Evolutionary conservation across 1,140 invertebrate species (phyloP).

Genomic region (Pantala flavescens): DNA sequence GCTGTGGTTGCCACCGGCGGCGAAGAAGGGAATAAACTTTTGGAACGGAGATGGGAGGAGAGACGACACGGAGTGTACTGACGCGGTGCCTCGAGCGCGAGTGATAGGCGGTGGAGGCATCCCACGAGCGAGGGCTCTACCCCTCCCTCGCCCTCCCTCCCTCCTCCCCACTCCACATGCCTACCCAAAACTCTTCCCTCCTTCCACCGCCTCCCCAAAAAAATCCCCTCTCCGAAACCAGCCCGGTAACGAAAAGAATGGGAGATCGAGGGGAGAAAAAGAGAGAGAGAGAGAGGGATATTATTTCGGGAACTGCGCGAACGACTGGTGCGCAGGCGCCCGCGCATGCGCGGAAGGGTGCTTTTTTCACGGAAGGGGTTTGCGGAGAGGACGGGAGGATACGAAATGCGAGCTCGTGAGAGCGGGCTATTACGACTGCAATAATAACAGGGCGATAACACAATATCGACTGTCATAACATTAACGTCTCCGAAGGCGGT

Average conservation of each 20-base stretch:
- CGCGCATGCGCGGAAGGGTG: not conserved
- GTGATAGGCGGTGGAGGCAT: not conserved
- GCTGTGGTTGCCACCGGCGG: too few species aligned
- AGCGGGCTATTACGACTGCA: not conserved
- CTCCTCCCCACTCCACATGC: too few species aligned
- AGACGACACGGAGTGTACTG: not conserved
- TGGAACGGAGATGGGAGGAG: not conserved
- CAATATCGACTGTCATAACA: slow-evolving; percentile 9
- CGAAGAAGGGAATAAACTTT: too few species aligned
- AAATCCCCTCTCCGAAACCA: not conserved
- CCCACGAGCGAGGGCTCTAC: not conserved
- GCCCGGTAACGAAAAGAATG: not conserved
- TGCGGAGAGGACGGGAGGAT: not conserved
- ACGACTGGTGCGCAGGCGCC: not conserved
- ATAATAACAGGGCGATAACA: slow-evolving; percentile 6
- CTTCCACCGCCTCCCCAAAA: not conserved
- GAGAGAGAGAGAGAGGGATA: not conserved
- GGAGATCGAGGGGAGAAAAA: not conserved
- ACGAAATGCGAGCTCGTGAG: too few species aligned
- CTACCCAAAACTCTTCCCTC: too few species aligned
- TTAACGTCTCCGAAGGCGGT: not conserved
- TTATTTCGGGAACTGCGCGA: slow-evolving; percentile 7
- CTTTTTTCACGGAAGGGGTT: not conserved
- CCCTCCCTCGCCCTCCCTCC: too few species aligned
- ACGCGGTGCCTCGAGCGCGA: not conserved